Evolutionary conservation across 2,888 invertebrate species (phyloP), one percentile per base, ranked within the genome.

Genomic region (Spilosoma lubricipeda): DNA sequence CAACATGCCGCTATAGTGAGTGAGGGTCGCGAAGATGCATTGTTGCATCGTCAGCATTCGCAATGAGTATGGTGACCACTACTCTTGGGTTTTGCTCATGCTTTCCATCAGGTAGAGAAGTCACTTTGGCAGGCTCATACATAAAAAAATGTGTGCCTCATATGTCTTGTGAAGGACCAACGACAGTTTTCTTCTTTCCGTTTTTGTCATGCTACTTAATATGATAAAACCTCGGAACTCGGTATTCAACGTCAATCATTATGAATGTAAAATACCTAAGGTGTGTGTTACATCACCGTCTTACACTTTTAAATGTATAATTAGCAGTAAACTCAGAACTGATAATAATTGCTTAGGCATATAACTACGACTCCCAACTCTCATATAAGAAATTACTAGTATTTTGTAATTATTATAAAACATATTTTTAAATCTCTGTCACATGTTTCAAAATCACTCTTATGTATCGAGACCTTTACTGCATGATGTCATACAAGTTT

Each of bases 401-500:
- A 56, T n/a, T 52, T 52, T 52, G 52, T 52, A 52, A 23, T 23
- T 8, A 48, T 20, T 18, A 5, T 20, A 20, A 42, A 42, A 42
- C 45, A 18, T 18, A 45, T 7, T 52, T 52, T 52, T 52, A 7
- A 52, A 23, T 52, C 1, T 39, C 0, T 2, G 2, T 36, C 36
- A 9, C n/a, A 42, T 68, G 5, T n/a, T 18, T 33, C 9, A 68
- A 68, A 36, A 67, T 27, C 69, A 30, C 30, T 70, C 65, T 70
- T 45, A 66, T 70, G 65, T 36, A 39, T 11, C 7, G 18, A 70
- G 30, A 70, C 70, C 73, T 56, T 73, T n/a, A 56, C 18, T 52
- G 65, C 36, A 66, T 73, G 73, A 73, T 64, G 69, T 73, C 73
- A 73, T 65, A 30, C 48, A 7, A 65, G 11, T 65, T 48, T 66